Evolutionary conservation across 2,888 invertebrate genomes (phyloP).

Genomic region (Euproctis similis): DNA sequence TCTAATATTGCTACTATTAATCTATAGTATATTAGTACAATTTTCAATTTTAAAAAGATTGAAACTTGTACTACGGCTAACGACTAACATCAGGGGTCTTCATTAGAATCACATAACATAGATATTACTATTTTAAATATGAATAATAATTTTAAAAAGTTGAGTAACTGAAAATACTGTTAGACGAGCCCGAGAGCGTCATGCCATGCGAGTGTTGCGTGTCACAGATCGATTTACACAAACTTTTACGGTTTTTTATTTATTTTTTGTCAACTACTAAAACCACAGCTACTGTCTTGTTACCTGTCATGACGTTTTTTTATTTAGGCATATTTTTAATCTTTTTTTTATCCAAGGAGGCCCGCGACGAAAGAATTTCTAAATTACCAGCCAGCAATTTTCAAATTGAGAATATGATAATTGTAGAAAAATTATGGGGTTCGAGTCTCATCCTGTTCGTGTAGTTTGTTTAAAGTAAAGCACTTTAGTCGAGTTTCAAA

Average conservation of each 20-base stretch:
- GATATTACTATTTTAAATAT: no score
- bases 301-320: conserved; percentile 37
- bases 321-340: conserved; percentile 33
- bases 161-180: no score
- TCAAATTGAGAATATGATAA: conserved; percentile 23
- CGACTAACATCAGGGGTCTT: no score
- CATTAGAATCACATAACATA: no score
- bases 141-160: no score
- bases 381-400: conserved; percentile 35
- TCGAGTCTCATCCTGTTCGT: conserved; percentile 17
- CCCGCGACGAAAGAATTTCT: conserved; percentile 36
- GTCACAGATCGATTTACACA: conserved; percentile 60
- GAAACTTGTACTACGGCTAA: no score
- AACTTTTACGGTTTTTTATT: no score
- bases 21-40: no score
- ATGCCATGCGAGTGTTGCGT: conserved; percentile 51
- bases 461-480: conserved; percentile 18
- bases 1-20: no score
- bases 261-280: conserved; percentile 51
- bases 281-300: conserved; percentile 60
- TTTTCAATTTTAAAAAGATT: no score
- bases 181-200: no score
- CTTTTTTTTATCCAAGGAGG: conserved; percentile 29
- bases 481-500: conserved; percentile 11
- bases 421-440: conserved; percentile 22